A percentile compares a stretch with the other conserved stretches of the same genome.
These are phyloP conservation scores for Grapholita molesta DNA, from an alignment of 1,140 invertebrate species.

Conservation along the genomic window DNA sequence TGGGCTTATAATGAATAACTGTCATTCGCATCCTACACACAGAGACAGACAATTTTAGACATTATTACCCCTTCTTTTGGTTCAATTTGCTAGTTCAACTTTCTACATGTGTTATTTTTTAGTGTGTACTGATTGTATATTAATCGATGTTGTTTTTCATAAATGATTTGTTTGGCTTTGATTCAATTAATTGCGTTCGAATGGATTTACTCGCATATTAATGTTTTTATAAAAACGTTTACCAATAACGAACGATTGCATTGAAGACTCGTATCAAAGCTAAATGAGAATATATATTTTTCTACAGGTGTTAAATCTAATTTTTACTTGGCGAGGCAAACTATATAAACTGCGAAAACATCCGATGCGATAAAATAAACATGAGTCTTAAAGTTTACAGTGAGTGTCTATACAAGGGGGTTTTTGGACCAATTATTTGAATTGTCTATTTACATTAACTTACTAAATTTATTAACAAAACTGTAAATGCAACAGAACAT, in stretches of 20 bases:
- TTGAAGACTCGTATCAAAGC: too few relatives aligned
- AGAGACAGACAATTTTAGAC: background rate
- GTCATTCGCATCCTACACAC: constrained; percentile 9
- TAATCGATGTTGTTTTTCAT: constrained; percentile 7
- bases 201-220: too few relatives aligned
- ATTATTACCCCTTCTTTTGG: background rate
- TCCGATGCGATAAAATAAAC: background rate
- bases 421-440: background rate
- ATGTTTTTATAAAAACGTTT: too few relatives aligned
- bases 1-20: constrained; percentile 6
- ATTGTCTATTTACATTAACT: too few relatives aligned
- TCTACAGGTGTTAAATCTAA: constrained; percentile 3
- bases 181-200: too few relatives aligned
- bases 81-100: constrained; percentile 6
- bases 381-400: background rate
- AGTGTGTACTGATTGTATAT: background rate
- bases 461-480: too few relatives aligned
- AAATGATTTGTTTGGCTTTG: background rate
- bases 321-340: background rate
- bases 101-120: constrained; percentile 11
- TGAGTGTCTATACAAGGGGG: background rate
- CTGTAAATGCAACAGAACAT: too few relatives aligned
- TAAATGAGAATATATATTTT: background rate
- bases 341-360: background rate
- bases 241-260: too few relatives aligned